A percentile compares a stretch with the other conserved stretches of the same genome.
phyloP scores from a whole-genome alignment of 2,797 vertebrate genomes.

The Sebastes hubbsi region DNA sequence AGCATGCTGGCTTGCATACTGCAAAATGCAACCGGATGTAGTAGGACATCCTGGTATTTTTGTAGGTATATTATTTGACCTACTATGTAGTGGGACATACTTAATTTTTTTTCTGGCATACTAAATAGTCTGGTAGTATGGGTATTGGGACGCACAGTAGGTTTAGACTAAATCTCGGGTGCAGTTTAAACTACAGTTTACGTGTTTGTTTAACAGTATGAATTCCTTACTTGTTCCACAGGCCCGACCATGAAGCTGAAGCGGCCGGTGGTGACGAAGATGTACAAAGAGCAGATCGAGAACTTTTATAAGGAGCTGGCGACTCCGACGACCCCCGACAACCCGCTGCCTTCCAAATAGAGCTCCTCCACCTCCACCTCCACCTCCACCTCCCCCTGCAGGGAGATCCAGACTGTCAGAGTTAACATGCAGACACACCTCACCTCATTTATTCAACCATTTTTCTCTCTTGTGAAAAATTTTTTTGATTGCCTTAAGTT shows the following conservation, averaged over 20 bases:
- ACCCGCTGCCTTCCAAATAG: constrained; percentile 75
- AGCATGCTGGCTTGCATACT: too few species aligned
- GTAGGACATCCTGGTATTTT: rapidly evolving
- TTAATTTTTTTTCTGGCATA: too few species aligned
- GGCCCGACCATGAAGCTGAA: constrained; percentile 95
- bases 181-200: neutral
- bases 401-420: neutral
- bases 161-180: neutral
- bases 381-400: neutral
- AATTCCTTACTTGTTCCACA: constrained; percentile 46
- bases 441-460: neutral
- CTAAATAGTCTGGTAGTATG: too few species aligned
- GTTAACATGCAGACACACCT: neutral
- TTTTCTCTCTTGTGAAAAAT: constrained; percentile 12
- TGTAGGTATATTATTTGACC: too few species aligned
- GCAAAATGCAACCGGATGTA: too few species aligned
- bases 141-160: too few species aligned
- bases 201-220: neutral
- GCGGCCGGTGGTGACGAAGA: constrained; percentile 85
- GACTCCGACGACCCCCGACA: constrained; percentile 81
- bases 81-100: rapidly evolving
- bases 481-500: constrained; percentile 52
- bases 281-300: constrained; percentile 87
- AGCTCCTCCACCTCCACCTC: neutral
- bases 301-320: constrained; percentile 86